Conservation (phyloP, 2,888 invertebrate species). For the Metopia argyrocephala region DNA sequence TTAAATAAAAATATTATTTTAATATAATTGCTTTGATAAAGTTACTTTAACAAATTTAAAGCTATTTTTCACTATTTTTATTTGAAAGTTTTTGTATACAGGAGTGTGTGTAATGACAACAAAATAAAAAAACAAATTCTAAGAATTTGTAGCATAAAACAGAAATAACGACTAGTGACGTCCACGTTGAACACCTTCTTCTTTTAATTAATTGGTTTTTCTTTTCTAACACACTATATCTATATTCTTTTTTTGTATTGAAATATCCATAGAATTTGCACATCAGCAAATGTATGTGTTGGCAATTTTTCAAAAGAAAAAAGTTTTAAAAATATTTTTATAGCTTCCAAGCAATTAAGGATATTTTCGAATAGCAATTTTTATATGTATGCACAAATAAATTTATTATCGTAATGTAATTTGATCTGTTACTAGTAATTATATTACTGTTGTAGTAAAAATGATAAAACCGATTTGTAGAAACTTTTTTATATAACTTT, state of each 20-base stretch:
- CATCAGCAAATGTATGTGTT: constrained; percentile 21
- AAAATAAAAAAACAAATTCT: background rate
- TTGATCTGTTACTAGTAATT: constrained; percentile 22
- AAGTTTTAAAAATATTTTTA: background rate
- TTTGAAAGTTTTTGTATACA: background rate
- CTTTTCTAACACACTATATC: background rate
- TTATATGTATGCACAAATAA: background rate
- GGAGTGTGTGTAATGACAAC: background rate
- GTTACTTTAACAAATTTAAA: background rate
- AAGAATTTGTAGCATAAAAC: constrained; percentile 47
- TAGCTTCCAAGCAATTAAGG: background rate
- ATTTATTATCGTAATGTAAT: background rate
- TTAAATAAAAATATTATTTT: background rate
- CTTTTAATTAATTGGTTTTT: background rate
- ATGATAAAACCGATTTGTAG: background rate
- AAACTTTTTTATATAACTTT: constrained; percentile 29
- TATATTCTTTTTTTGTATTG: constrained; percentile 19
- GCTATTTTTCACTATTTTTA: background rate
- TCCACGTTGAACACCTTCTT: background rate
- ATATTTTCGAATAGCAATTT: background rate
- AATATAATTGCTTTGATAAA: background rate
- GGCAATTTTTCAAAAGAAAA: constrained; percentile 41
- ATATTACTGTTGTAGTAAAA: constrained; percentile 8
- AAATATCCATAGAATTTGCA: constrained; percentile 16
- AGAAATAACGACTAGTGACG: constrained; percentile 29